These are phyloP conservation scores for Amphiprion clarkii DNA, from an alignment of 2,797 vertebrate genomes.

Conservation along the genomic window DNA sequence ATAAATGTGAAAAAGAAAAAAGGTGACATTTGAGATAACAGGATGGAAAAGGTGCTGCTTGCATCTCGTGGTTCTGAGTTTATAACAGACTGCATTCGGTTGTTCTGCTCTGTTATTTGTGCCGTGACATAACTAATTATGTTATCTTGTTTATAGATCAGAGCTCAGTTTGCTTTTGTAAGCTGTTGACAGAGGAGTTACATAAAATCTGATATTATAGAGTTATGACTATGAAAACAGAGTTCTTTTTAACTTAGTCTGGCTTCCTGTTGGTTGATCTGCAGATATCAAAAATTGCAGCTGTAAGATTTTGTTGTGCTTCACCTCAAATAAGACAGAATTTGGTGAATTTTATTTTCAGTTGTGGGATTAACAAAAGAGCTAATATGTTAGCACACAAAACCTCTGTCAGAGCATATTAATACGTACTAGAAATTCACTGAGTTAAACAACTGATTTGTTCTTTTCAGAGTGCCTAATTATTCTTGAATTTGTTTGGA, in stretches of 20 bases:
- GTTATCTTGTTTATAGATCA: constrained; percentile 30
- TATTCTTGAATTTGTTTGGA: not conserved
- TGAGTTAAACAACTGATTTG: too few species aligned
- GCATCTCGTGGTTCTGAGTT: constrained; percentile 6
- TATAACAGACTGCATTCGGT: not conserved
- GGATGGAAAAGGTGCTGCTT: not conserved
- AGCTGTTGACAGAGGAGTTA: not conserved
- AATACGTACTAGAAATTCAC: too few species aligned
- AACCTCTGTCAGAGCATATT: too few species aligned
- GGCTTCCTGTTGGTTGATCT: constrained; percentile 18
- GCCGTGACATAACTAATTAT: not conserved
- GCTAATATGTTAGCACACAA: not conserved
- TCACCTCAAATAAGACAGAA: not conserved
- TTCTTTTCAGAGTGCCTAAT: too few species aligned
- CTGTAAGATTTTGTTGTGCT: not conserved
- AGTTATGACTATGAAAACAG: not conserved
- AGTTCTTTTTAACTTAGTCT: not conserved
- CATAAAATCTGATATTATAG: constrained; percentile 4
- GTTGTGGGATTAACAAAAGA: too few species aligned
- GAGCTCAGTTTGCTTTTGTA: constrained; percentile 16
- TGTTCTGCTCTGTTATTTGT: not conserved
- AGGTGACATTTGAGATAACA: not conserved
- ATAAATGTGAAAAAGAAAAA: not conserved
- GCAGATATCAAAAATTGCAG: not conserved
- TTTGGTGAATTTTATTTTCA: not conserved